Percentiles rank a stretch among this genome's conserved stretches.
Conservation (phyloP, 37 sponge, comb jelly and placozoan genomes). For the Halisarca cf. caerulea region DNA sequence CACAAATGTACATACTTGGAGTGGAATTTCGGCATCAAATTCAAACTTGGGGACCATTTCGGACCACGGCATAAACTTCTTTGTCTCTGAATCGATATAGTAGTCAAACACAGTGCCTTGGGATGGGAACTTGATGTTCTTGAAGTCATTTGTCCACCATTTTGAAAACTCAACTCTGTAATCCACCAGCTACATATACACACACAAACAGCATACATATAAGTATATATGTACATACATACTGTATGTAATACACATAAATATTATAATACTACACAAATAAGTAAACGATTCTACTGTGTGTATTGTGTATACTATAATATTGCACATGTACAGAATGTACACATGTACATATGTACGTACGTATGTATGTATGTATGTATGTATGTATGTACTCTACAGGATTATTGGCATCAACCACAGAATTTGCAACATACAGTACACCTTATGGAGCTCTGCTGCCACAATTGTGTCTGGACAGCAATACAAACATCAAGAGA, state of each 20-base stretch:
- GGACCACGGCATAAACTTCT: conserved; percentile 92
- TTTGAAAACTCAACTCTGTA: conserved; percentile 98
- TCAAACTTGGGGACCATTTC: conserved; percentile 92
- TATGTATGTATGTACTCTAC: too few species aligned
- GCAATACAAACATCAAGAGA: too few species aligned
- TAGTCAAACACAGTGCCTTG: conserved; percentile 99
- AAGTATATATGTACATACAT: too few species aligned
- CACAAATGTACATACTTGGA: conserved; percentile 64
- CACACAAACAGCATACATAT: neutral
- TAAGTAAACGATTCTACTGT: too few species aligned
- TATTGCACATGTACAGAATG: neutral
- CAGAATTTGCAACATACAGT: too few species aligned
- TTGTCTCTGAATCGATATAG: conserved; percentile 70
- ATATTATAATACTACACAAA: too few species aligned
- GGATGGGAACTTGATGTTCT: conserved; percentile 95
- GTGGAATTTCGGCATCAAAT: conserved; percentile 95
- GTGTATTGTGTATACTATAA: too few species aligned
- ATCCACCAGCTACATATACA: conserved; percentile 76
- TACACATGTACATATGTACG: neutral
- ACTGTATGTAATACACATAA: too few species aligned
- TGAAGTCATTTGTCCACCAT: conserved; percentile 98
- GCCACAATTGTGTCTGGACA: too few species aligned
- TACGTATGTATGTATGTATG: neutral
- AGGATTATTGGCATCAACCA: too few species aligned
- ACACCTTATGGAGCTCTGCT: too few species aligned